Base-by-base conservation (phyloP, 2,888 invertebrate genomes). In the Exephanes ischioxanthus region DNA sequence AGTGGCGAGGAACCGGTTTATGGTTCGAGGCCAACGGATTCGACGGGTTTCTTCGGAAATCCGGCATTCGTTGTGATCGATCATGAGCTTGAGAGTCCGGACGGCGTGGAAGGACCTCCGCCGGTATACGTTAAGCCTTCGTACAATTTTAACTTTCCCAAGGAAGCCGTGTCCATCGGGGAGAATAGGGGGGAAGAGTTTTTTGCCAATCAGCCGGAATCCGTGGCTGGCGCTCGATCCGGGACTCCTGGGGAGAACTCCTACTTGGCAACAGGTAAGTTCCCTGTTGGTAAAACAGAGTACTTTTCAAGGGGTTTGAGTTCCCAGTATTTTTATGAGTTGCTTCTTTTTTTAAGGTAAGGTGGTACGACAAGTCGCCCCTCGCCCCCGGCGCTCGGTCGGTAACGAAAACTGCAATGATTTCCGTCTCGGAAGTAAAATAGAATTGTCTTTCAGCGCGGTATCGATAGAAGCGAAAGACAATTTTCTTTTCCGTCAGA, bases 101-200 rank as follows among this genome's bases (percentile, higher is more conserved):
- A 93, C 2, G 93, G 93, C 16, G 78, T 93, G 5, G 93, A 93
- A 73, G 93, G 93, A 3, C 93, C 92, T 5, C 85, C 91, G 3
- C 91, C 91, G 0, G 92, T 92, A 76, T 93, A 92, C 75, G 90
- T 91, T 3, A 92, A 93, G 76, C 91, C 92, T 1, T 88, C 88
- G 30, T 87, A 78, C 45, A 83, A 84, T 66, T 87, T 88, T 16
- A 85, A 86, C 22, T 85, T 84, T n/a, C 80, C 80, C n/a, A 81
- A 77, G 26, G 85, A 88, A 80, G 58, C 83, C 1, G 51, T 22
- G 0, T 75, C 61, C 26, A 19, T 14, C 3, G 53, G 41, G 22
- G 67, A 41, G 1, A 37, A 73, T 79, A 63, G 68, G 1, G 72
- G 63, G 5, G 58, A 79, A 16, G 7, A 45, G 4, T 81, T 84